These are phyloP conservation scores for Euwallacea fornicatus DNA, from an alignment of 1,140 invertebrate genomes.

Conservation along the genomic window DNA sequence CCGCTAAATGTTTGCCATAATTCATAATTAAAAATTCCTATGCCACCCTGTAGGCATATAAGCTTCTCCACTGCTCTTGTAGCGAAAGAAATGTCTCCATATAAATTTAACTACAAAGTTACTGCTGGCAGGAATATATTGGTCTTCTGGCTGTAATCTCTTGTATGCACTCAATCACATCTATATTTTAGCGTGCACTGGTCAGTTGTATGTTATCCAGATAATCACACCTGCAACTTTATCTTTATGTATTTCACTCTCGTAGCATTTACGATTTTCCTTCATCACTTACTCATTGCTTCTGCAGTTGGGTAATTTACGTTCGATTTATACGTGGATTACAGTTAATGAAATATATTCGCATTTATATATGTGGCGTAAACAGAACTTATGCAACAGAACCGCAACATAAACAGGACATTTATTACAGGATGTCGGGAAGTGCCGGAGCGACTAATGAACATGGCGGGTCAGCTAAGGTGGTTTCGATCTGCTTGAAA, in stretches of 20 bases:
- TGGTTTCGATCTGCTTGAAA: constrained; percentile 5
- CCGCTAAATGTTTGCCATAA: too few species aligned
- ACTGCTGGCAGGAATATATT: background rate
- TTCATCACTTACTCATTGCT: too few species aligned
- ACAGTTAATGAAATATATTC: constrained; percentile 11
- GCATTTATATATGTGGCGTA: constrained; percentile 9
- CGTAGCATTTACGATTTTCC: too few species aligned
- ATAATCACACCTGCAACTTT: constrained; percentile 11
- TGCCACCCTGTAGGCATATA: too few species aligned
- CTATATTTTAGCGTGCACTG: constrained; percentile 3
- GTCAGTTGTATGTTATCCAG: constrained; percentile 12
- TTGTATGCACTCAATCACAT: background rate
- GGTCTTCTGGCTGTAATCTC: background rate
- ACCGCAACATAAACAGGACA: constrained; percentile 16
- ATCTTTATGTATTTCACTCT: background rate
- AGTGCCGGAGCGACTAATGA: constrained; percentile 16
- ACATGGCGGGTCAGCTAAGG: constrained; percentile 10
- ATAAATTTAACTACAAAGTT: constrained; percentile 4
- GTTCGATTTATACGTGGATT: too few species aligned
- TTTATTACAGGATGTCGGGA: constrained; percentile 20
- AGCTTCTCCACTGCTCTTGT: too few species aligned
- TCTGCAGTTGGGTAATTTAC: too few species aligned
- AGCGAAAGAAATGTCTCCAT: background rate
- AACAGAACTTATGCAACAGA: constrained; percentile 1
- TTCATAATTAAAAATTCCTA: too few species aligned